Percentiles rank a stretch among this genome's conserved stretches.
phyloP scores from a whole-genome alignment of 2,888 invertebrate species.

The Macaria notata region DNA sequence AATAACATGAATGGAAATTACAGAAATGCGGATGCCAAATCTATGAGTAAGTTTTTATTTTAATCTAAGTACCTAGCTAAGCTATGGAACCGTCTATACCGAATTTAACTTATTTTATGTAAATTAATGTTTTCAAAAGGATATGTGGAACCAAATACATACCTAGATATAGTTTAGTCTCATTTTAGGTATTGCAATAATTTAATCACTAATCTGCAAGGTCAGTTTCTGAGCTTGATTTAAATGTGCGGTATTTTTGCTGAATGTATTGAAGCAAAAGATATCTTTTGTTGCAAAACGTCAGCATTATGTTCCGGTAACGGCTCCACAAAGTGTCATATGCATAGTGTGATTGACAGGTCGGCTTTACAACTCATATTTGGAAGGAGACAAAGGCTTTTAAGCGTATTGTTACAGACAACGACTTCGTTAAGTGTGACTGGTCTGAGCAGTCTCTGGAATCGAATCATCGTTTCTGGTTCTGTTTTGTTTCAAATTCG shows the following conservation, averaged over 20 bases:
- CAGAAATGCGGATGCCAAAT: slow-evolving; percentile 66
- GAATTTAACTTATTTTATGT: no score
- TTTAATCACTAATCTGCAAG: slow-evolving; percentile 14
- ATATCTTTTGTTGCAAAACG: slow-evolving; percentile 23
- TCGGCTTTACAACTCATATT: slow-evolving; percentile 13
- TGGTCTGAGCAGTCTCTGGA: slow-evolving; percentile 24
- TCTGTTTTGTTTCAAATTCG: slow-evolving; percentile 9
- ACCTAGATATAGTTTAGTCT: not conserved
- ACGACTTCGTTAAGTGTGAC: slow-evolving; percentile 23
- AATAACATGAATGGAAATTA: slow-evolving; percentile 49
- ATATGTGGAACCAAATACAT: no score
- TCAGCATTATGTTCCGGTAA: slow-evolving; percentile 17
- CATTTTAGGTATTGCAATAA: slow-evolving; percentile 13
- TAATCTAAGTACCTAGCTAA: no score
- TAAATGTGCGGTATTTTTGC: slow-evolving; percentile 8
- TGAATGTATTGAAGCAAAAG: slow-evolving; percentile 3
- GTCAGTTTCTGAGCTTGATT: slow-evolving; percentile 7
- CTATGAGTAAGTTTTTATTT: slow-evolving; percentile 59
- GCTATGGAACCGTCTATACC: no score
- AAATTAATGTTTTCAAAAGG: no score
- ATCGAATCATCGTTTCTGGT: slow-evolving; percentile 14
- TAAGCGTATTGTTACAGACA: slow-evolving; percentile 23
- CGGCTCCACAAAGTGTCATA: slow-evolving; percentile 15
- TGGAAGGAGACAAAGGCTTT: slow-evolving; percentile 18
- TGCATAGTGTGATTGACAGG: slow-evolving; percentile 24